Evolutionary conservation across 1,140 invertebrate genomes (phyloP).

Genomic region (Trachymyrmex septentrionalis): DNA sequence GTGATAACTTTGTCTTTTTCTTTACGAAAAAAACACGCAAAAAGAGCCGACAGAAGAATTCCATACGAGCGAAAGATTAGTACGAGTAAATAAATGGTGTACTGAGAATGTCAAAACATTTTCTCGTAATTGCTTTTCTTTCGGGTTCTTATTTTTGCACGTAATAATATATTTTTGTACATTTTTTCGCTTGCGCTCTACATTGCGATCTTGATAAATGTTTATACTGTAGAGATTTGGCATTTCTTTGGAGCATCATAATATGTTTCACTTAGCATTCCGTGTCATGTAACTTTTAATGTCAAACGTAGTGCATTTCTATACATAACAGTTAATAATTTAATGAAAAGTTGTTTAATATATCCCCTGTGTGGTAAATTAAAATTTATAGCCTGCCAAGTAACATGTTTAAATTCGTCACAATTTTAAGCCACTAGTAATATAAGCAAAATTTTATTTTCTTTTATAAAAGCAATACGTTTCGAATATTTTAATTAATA

Average conservation of each 20-base stretch:
- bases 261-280: background rate
- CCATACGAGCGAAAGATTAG: constrained; percentile 42
- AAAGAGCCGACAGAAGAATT: constrained; percentile 76
- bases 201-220: background rate
- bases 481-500: background rate
- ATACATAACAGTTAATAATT: background rate
- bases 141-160: constrained; percentile 6
- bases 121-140: constrained; percentile 49
- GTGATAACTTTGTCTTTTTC: constrained; percentile 73
- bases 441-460: background rate
- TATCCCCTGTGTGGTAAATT: background rate
- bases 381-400: background rate
- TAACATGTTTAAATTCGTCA: background rate
- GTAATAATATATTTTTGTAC: constrained; percentile 31
- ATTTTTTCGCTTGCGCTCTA: background rate
- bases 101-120: constrained; percentile 69
- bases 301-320: background rate
- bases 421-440: background rate
- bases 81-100: constrained; percentile 43
- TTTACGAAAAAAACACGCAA: constrained; percentile 55
- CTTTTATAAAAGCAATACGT: background rate
- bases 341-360: constrained; percentile 2
- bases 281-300: background rate
- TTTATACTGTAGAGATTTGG: background rate
- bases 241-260: background rate